Evolutionary conservation across 2,888 invertebrate genomes (phyloP), one percentile per base, ranked within the genome.

Genomic region (Troides helena): DNA sequence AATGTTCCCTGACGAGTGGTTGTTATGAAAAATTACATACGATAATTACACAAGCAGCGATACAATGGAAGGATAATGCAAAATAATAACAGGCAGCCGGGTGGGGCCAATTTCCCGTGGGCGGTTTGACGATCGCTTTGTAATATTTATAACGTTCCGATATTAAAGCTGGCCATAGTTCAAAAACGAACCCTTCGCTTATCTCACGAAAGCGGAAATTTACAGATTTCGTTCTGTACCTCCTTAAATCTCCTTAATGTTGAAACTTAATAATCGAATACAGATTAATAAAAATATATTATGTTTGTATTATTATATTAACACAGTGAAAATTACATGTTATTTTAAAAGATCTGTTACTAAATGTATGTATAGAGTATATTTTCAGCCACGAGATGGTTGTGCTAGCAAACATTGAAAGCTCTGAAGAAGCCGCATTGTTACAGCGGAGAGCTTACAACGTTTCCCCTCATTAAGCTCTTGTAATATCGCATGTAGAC

Each of bases 71-170:
- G 67, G 59, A 60, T 68, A 65, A 61, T 69, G 46, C 62, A 65
- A 56, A 79, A 78, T 79, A 77, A 77, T 77, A 77, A 75, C 77
- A 73, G 72, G 73, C 56, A 74, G 71, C 66, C 71, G 78, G 78
- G 77, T 78, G 80, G 80, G 74, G 79, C 75, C 79, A 82, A 82
- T 84, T 82, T 84, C 79, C 80, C 78, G 81, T 80, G 79, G 80
- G 84, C 78, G 81, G 77, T 76, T 74, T 80, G 80, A 80, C 77
- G 80, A 80, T 81, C 81, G 79, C 73, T 73, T 78, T 79, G 78
- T 79, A 81, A 81, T 62, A 57, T 67, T 61, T 57, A 70, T 66
- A 70, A 46, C 65, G 46, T 46, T 59, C 66, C 53, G 70, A 66
- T 66, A 59, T 70, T 66, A 63, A 69, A 66, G 62, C 66, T 62